Percentiles rank a stretch among this genome's conserved stretches.
phyloP scores from a whole-genome alignment of 2,113 vertebrate genomes.

The Cebus imitator region DNA sequence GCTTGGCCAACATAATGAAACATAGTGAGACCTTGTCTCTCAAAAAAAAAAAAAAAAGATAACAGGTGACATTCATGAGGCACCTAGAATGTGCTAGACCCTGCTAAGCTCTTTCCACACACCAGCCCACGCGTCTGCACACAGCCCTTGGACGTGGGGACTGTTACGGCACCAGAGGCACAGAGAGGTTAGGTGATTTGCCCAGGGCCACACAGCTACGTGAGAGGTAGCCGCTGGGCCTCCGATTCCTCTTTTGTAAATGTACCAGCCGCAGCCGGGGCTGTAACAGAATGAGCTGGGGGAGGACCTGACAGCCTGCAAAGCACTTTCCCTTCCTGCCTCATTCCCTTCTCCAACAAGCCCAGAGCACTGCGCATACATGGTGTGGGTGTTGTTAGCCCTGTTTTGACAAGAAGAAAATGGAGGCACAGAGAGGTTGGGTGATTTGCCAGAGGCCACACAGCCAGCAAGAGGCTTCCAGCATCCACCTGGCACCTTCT shows the following conservation, averaged over 20 bases:
- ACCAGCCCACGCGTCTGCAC: too few relatives aligned
- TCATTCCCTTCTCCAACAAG: background rate
- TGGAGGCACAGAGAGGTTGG: background rate
- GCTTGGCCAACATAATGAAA: too few relatives aligned
- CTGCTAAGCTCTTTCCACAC: background rate
- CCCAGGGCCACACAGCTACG: background rate
- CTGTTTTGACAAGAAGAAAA: background rate
- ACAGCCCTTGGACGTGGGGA: background rate
- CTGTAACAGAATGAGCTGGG: background rate
- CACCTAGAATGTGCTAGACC: background rate
- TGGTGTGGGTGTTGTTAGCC: rapidly evolving
- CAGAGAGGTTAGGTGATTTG: background rate
- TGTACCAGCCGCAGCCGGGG: rapidly evolving
- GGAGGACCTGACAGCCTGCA: rapidly evolving
- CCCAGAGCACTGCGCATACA: background rate
- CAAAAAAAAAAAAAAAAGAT: too few relatives aligned
- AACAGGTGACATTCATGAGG: background rate
- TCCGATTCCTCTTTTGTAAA: rapidly evolving
- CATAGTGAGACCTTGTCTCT: too few relatives aligned
- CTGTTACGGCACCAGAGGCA: background rate
- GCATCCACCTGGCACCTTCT: rapidly evolving
- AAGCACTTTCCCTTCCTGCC: background rate
- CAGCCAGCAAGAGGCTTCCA: background rate
- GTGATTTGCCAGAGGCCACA: background rate
- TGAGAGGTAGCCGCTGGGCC: background rate